phyloP scores from a whole-genome alignment of 2,113 vertebrate species.

The Myocastor coypus region DNA sequence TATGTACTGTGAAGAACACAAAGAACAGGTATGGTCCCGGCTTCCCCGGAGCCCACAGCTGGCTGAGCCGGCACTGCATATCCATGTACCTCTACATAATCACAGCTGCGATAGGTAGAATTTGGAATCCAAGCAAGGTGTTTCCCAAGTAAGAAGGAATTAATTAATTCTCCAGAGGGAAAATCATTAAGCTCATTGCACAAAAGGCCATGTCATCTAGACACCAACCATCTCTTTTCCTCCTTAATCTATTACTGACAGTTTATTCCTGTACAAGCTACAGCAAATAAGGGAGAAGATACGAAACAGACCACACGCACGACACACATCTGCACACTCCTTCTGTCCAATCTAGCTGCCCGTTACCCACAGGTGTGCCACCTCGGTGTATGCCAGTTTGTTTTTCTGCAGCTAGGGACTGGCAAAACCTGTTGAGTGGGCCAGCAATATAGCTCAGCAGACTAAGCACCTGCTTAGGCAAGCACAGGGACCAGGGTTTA shows the following conservation, averaged over 20 bases:
- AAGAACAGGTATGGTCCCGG: neutral
- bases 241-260: neutral
- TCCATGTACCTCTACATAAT: neutral
- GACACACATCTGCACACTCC: neutral
- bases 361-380: neutral
- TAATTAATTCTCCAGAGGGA: neutral
- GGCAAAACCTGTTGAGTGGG: neutral
- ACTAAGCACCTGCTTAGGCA: too few species aligned
- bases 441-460: too few species aligned
- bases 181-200: neutral
- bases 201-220: neutral
- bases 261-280: neutral
- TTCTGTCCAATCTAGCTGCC: neutral
- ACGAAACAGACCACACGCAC: neutral
- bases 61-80: neutral
- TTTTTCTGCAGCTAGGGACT: neutral
- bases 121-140: constrained; percentile 11
- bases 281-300: neutral
- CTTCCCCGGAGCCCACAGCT: neutral
- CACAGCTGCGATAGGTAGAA: neutral
- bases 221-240: neutral
- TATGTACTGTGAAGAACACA: neutral
- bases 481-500: too few species aligned
- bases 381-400: neutral
- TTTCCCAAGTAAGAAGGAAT: constrained; percentile 36